Evolutionary conservation across 2,113 vertebrate species (phyloP).

Genomic region (Oreotrochilus melanogaster): DNA sequence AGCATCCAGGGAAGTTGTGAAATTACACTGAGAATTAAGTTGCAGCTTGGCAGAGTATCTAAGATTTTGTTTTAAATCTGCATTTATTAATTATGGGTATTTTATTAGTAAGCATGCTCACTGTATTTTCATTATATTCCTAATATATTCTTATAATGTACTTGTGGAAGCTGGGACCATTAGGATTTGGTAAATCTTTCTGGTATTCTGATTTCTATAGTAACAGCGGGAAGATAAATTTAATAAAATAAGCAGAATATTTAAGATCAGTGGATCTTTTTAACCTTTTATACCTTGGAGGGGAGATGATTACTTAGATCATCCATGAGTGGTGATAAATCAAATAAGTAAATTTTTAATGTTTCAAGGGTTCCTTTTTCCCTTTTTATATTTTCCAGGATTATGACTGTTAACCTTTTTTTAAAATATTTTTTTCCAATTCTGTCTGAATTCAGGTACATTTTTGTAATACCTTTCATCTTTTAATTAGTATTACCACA

Average conservation of each 20-base stretch:
- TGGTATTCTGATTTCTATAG: slow-evolving; percentile 65
- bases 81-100: background rate
- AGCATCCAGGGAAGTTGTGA: background rate
- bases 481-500: background rate
- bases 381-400: background rate
- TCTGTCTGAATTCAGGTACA: background rate
- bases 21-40: background rate
- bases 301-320: background rate
- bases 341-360: background rate
- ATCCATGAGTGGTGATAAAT: background rate
- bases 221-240: slow-evolving; percentile 44
- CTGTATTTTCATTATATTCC: background rate
- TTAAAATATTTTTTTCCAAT: background rate
- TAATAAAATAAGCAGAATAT: slow-evolving; percentile 35
- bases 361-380: background rate
- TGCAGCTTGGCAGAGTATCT: background rate
- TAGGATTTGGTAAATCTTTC: slow-evolving; percentile 40
- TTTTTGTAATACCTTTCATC: slow-evolving; percentile 11
- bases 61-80: background rate
- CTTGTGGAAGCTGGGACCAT: slow-evolving; percentile 3
- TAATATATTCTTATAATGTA: background rate
- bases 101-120: background rate
- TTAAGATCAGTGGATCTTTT: background rate
- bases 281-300: background rate
- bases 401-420: slow-evolving; percentile 4